A percentile compares a stretch with the other conserved stretches of the same genome.
Evolutionary conservation across 2,113 vertebrate genomes (phyloP).

Genomic region (Gnathonemus echidnorhynchus): DNA sequence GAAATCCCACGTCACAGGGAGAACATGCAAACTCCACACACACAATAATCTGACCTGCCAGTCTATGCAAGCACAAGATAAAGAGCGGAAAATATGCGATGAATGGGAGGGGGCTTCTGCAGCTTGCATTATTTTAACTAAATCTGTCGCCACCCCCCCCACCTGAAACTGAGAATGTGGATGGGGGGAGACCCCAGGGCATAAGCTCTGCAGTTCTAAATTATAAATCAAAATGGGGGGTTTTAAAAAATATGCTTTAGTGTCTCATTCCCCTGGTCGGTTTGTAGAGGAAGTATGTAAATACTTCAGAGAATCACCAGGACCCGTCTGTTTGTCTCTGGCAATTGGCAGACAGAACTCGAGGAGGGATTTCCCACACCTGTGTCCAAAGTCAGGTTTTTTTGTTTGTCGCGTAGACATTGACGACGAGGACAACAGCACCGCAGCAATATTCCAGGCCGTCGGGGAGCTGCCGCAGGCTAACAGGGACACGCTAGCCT

Average conservation of each 20-base stretch:
- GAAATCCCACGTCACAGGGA: too few relatives aligned
- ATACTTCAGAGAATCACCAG: background rate
- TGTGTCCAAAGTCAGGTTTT: background rate
- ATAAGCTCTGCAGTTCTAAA: conserved; percentile 22
- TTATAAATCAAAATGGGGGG: conserved; percentile 24
- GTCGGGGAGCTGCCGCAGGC: conserved; percentile 62
- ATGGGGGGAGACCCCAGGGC: conserved; percentile 22
- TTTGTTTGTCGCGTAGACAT: conserved; percentile 51
- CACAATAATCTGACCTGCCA: conserved; percentile 24
- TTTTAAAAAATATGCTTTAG: background rate
- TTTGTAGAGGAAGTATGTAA: background rate
- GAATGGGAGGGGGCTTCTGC: conserved; percentile 15
- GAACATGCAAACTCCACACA: too few relatives aligned
- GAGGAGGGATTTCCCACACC: background rate
- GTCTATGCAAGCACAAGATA: conserved; percentile 9
- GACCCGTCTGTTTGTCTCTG: background rate
- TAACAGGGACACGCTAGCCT: conserved; percentile 74
- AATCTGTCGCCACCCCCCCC: background rate
- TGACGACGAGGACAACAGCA: conserved; percentile 45
- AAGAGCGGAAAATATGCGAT: conserved; percentile 21
- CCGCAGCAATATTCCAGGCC: conserved; percentile 47
- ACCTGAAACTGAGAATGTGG: background rate
- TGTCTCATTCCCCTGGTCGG: conserved; percentile 21
- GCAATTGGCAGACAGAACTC: background rate
- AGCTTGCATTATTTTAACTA: conserved; percentile 5